A percentile compares a stretch with the other conserved stretches of the same genome.
Evolutionary conservation across 2,888 invertebrate species (phyloP).

Genomic region (Zygogramma bicolorata): DNA sequence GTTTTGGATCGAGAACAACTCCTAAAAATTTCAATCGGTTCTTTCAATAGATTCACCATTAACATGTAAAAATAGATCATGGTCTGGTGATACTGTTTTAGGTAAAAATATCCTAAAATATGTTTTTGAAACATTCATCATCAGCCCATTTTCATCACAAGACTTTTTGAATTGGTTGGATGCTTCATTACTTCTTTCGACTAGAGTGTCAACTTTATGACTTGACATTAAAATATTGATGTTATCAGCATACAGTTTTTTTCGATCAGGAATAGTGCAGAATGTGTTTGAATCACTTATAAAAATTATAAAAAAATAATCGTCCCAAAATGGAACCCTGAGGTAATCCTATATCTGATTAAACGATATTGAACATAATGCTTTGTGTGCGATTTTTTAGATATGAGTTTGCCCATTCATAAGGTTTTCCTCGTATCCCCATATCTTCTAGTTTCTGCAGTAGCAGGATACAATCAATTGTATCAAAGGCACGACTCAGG

Average conservation of each 20-base stretch:
- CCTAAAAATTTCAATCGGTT: too few relatives aligned
- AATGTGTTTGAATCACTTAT: not conserved
- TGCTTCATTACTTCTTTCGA: not conserved
- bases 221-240: too few relatives aligned
- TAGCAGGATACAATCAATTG: too few relatives aligned
- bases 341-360: not conserved
- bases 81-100: too few relatives aligned
- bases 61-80: too few relatives aligned
- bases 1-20: too few relatives aligned
- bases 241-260: not conserved
- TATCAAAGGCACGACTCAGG: too few relatives aligned
- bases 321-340: constrained; percentile 1
- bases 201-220: too few relatives aligned
- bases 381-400: not conserved
- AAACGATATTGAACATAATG: not conserved
- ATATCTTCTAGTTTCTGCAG: constrained; percentile 1
- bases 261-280: not conserved
- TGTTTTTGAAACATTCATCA: too few relatives aligned
- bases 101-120: too few relatives aligned
- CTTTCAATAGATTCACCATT: too few relatives aligned
- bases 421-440: constrained; percentile 17
- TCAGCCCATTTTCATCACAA: too few relatives aligned
- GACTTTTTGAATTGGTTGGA: not conserved
- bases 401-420: constrained; percentile 3
- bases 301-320: constrained; percentile 4